A percentile compares a stretch with the other conserved stretches of the same genome.
These are phyloP conservation scores for Penelope pileata DNA, from an alignment of 2,113 vertebrate species.

Conservation along the genomic window DNA sequence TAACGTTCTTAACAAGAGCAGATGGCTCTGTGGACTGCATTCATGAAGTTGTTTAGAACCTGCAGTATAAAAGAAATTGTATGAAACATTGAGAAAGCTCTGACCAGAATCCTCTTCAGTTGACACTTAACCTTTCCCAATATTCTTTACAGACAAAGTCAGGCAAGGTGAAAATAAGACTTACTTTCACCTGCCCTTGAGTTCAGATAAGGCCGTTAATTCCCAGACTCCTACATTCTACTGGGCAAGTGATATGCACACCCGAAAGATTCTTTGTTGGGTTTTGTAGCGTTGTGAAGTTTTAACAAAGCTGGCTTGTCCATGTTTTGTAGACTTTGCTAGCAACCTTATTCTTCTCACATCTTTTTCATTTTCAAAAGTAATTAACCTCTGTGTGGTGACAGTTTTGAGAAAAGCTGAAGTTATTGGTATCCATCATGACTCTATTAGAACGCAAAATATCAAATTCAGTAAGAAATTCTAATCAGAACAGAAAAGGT, in stretches of 20 bases:
- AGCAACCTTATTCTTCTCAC: slow-evolving; percentile 13
- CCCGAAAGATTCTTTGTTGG: background rate
- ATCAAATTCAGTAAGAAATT: slow-evolving; percentile 42
- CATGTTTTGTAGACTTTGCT: slow-evolving; percentile 28
- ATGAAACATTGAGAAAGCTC: background rate
- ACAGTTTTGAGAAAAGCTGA: slow-evolving; percentile 46
- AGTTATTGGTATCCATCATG: slow-evolving; percentile 34
- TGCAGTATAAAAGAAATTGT: background rate
- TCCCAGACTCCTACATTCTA: background rate
- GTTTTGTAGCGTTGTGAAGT: background rate
- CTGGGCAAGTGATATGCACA: background rate
- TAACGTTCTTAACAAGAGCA: background rate
- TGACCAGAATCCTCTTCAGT: background rate
- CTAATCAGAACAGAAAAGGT: slow-evolving; percentile 28
- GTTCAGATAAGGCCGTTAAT: background rate
- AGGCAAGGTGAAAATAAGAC: background rate
- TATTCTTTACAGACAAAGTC: background rate
- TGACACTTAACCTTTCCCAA: background rate
- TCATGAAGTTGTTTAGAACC: background rate
- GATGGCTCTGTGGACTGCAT: background rate
- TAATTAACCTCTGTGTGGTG: slow-evolving; percentile 53
- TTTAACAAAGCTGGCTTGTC: background rate
- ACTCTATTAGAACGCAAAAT: slow-evolving; percentile 46
- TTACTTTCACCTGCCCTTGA: background rate
- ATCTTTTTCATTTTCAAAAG: slow-evolving; percentile 40